Base-by-base conservation (phyloP, 2,113 vertebrate species). In the Pangasianodon hypophthalmus region DNA sequence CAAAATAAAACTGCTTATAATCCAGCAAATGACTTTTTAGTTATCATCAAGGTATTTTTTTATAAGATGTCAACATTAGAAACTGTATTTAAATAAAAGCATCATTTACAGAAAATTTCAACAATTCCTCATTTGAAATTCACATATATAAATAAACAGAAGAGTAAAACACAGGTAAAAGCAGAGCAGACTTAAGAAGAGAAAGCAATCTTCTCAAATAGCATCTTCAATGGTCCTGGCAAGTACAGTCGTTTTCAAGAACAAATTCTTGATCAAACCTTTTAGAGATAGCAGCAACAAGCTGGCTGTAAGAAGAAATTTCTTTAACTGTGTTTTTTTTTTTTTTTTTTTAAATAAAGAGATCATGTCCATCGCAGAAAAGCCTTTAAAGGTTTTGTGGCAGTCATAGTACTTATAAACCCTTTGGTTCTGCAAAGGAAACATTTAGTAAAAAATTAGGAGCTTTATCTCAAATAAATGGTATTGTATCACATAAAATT, bases 361-460 rank as follows among this genome's bases (percentile, higher is more conserved):
- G 37, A 37, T 37, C 37, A 54, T 52, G 48, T 54, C 85, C 85
- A 87, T 46, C 26, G 18, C 41, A 62, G 7, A 87, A 26, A 88
- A 67, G 60, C 26, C 18, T 29, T 29, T 60, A 62, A 44, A 48
- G 41, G 2, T 32, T 60, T 19, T n/a, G 26, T 48, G 9, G 32
- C 29, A 82, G 50, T 29, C 21, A 80, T 10, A 29, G 8, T 9
- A n/a, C 48, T 69, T 52, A 46, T 13, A 7, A 73, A 41, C 26
- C 52, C 54, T 21, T 83, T 29, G 73, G 84, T 60, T 92, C 91
- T 92, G 88, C 48, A 86, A 64, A 84, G 32, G 37, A 73, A 44
- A 19, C 80, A 88, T 62, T 16, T 81, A 80, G 37, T 18, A 26
- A 37, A 37, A 80, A 90, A 71, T 64, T 13, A 84, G 46, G 5